Evolutionary conservation across 2,113 vertebrate genomes (phyloP), one percentile per base, ranked within the genome.

Genomic region (Sporophila hypoxantha): DNA sequence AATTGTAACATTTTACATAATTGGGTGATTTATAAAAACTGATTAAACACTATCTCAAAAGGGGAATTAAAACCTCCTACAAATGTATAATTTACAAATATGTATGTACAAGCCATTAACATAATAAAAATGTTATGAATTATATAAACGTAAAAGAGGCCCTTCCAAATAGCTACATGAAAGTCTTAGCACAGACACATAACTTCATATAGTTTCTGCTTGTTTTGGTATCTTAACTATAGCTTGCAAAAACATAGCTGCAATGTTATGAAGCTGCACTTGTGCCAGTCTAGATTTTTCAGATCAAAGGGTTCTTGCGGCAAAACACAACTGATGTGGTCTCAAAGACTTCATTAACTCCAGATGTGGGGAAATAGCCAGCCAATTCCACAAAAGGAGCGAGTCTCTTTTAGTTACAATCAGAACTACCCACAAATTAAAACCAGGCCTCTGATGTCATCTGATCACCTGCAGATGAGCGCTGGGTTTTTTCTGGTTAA

Each of bases 321-420:
- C 97, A 97, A 97, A 98, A 97, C 93, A 93, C 96, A 97, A 98
- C 97, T 98, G 98, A 98, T 98, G 98, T 98, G 98, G 98, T 98
- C 97, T 97, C 97, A 97, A 95, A 94, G 97, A 98, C 96, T 98
- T 98, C 98, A 99, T 98, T 95, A 96, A 95, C 95, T 98, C 98
- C 98, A 99, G 98, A 99, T 99, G 98, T 96, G 97, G 93, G 93
- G 94, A 95, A 96, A 95, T 7, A 88, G 95, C 78, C 95, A 96
- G 96, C 96, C 97, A 97, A 95, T 89, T 97, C 96, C 96, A 97
- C 95, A 96, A 97, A 97, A 97, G 95, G 95, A 96, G 94, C 93
- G 86, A 95, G 96, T 96, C 97, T 97, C 95, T 97, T 95, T 94
- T 88, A 89, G 94, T 96, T 95, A 96, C 94, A 96, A 96, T 96